phyloP scores from a whole-genome alignment of 2,888 invertebrate species.

The Athrips mouffetella region DNA sequence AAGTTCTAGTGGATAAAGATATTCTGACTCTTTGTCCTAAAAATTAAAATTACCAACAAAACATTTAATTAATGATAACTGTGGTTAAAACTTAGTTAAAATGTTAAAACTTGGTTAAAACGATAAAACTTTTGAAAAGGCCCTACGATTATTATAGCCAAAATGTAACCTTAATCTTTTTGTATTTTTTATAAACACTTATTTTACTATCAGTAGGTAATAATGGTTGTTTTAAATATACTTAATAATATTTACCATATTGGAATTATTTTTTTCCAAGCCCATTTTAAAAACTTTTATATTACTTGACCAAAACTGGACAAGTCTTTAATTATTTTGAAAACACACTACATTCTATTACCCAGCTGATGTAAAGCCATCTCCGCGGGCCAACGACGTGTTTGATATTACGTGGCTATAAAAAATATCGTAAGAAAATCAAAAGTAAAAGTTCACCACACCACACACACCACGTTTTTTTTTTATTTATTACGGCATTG shows the following conservation, averaged over 20 bases:
- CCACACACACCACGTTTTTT: too few relatives aligned
- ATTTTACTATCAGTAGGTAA: too few relatives aligned
- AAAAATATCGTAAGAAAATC: neutral
- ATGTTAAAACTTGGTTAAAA: too few relatives aligned
- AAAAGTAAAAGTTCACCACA: constrained; percentile 6
- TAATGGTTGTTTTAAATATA: neutral
- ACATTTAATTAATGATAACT: neutral
- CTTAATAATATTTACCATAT: constrained; percentile 40
- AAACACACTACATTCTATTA: neutral
- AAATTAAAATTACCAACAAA: constrained; percentile 11
- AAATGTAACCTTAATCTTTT: too few relatives aligned
- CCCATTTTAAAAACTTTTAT: constrained; percentile 43
- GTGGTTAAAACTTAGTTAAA: neutral
- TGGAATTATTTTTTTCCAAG: constrained; percentile 47
- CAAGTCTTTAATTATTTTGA: neutral
- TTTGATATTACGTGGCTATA: constrained; percentile 5
- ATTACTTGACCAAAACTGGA: neutral
- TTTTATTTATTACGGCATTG: too few relatives aligned
- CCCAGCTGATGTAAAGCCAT: too few relatives aligned
- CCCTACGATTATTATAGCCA: too few relatives aligned
- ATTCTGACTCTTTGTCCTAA: constrained; percentile 68
- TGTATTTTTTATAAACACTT: too few relatives aligned
- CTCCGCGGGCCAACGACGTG: neutral
- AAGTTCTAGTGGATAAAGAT: constrained; percentile 82
- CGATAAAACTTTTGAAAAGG: too few relatives aligned